Percentiles rank a stretch among this genome's conserved stretches.
phyloP scores from a whole-genome alignment of 2,113 vertebrate genomes.

The Sciurus niger region DNA sequence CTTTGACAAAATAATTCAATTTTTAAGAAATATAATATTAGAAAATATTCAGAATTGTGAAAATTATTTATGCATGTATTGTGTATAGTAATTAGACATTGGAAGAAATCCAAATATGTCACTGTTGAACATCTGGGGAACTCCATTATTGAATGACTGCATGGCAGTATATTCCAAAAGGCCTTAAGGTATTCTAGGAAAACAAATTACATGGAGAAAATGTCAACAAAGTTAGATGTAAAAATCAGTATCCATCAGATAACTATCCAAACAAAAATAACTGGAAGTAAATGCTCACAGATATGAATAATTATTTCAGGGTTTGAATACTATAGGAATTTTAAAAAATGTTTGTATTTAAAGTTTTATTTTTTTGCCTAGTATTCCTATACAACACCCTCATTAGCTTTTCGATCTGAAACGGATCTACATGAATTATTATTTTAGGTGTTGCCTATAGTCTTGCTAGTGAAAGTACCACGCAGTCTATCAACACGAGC shows the following conservation, averaged over 20 bases:
- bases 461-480: background rate
- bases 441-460: background rate
- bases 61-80: background rate
- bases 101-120: background rate
- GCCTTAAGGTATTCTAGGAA: background rate
- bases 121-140: background rate
- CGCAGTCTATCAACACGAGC: background rate
- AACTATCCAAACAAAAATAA: constrained; percentile 27
- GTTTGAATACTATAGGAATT: background rate
- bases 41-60: background rate
- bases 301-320: background rate
- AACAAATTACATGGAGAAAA: background rate
- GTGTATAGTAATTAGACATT: background rate
- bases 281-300: background rate
- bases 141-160: background rate
- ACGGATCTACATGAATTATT: background rate
- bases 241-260: background rate
- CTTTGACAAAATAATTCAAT: background rate
- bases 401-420: background rate
- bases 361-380: background rate
- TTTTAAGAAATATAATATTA: background rate
- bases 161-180: background rate
- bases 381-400: background rate
- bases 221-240: background rate
- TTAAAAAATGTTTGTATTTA: background rate